Evolutionary conservation across 2,888 invertebrate genomes (phyloP).

Genomic region (Tortricodes alternella): DNA sequence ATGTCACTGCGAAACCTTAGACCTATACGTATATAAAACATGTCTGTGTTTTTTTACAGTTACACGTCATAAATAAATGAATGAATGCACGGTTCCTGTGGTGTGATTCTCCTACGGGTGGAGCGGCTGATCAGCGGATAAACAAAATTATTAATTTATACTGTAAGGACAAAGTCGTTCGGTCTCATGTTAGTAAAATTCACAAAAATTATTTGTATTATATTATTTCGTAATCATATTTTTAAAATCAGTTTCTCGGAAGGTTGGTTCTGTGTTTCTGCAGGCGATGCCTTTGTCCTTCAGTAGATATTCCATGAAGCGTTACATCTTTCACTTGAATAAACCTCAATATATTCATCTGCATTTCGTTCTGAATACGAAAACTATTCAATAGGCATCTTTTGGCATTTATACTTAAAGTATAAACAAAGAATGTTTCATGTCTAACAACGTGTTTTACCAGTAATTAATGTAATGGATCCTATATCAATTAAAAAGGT

Average conservation of each 20-base stretch:
- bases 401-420: no score
- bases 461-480: neutral
- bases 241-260: constrained; percentile 32
- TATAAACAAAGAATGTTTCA: constrained; percentile 1
- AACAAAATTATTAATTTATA: no score
- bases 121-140: no score
- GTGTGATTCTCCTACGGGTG: no score
- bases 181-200: no score
- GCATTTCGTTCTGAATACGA: neutral
- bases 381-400: neutral
- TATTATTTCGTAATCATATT: neutral
- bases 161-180: no score
- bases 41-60: no score
- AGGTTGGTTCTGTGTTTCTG: constrained; percentile 33
- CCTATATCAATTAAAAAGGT: constrained; percentile 4
- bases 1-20: no score
- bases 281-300: constrained; percentile 37
- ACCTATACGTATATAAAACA: no score
- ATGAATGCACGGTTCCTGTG: no score
- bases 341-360: constrained; percentile 30
- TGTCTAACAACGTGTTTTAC: neutral
- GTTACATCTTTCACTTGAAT: constrained; percentile 41
- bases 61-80: no score
- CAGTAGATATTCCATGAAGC: constrained; percentile 40
- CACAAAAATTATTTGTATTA: neutral